A percentile compares a stretch with the other conserved stretches of the same genome.
Conservation (phyloP, 2,797 vertebrate genomes). For the Valencia hispanica region DNA sequence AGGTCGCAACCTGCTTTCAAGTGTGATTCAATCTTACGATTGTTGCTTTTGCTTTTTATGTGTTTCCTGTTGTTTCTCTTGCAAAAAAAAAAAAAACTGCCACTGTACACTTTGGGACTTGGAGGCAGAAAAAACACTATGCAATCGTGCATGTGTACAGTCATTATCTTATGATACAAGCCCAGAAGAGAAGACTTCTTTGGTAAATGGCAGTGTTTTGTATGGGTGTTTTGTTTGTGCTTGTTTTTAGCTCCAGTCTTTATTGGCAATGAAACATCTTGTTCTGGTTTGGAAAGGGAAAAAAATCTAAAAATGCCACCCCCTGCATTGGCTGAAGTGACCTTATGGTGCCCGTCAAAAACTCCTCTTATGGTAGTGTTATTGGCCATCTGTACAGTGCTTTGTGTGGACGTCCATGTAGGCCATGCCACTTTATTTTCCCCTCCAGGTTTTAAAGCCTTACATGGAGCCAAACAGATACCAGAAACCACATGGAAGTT, state of each 20-base stretch:
- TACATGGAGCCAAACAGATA: conserved; percentile 81
- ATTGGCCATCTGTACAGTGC: conserved; percentile 59
- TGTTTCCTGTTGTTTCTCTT: conserved; percentile 40
- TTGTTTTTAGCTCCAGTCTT: conserved; percentile 51
- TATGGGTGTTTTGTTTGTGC: conserved; percentile 41
- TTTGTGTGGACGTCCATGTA: conserved; percentile 54
- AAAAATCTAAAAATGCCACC: conserved; percentile 68
- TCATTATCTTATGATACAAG: conserved; percentile 39
- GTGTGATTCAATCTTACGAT: conserved; percentile 67
- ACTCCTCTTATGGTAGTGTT: conserved; percentile 83
- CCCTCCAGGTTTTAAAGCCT: conserved; percentile 74
- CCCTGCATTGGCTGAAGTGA: conserved; percentile 65
- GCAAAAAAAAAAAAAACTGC: background rate
- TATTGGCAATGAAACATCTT: conserved; percentile 52
- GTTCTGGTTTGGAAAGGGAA: conserved; percentile 77
- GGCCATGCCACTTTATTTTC: conserved; percentile 78
- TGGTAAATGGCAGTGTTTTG: conserved; percentile 19
- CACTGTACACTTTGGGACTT: conserved; percentile 38
- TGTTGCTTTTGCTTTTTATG: conserved; percentile 62
- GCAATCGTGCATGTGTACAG: conserved; percentile 23
- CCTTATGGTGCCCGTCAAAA: conserved; percentile 70
- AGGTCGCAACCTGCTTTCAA: conserved; percentile 60
- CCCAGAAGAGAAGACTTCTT: conserved; percentile 27
- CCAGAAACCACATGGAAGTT: conserved; percentile 66
- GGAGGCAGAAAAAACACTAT: conserved; percentile 23